Percentiles rank a stretch among this genome's conserved stretches.
These are phyloP conservation scores for Lerista edwardsae DNA, from an alignment of 2,797 vertebrate genomes.

Conservation along the genomic window DNA sequence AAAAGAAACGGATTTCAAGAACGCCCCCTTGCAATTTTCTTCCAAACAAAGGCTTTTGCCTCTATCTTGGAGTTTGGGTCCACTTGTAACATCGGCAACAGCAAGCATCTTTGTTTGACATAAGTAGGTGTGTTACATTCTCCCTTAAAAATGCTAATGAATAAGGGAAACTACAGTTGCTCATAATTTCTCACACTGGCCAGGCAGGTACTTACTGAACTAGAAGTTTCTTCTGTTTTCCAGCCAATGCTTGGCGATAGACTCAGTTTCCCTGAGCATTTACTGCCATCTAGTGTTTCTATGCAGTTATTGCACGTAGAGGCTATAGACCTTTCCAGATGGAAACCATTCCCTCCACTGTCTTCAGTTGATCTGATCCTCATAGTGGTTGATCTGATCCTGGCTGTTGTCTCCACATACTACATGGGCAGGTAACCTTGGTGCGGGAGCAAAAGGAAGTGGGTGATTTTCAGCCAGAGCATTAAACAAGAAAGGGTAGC, in stretches of 20 bases:
- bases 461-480: not conserved
- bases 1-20: constrained; percentile 55
- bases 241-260: constrained; percentile 46
- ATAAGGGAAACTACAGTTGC: constrained; percentile 72
- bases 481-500: not conserved
- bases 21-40: constrained; percentile 56
- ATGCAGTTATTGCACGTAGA: not conserved
- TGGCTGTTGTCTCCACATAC: not conserved
- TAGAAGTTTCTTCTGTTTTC: constrained; percentile 65
- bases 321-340: no score
- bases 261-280: constrained; percentile 45
- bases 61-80: constrained; percentile 50
- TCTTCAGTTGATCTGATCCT: no score
- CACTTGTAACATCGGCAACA: constrained; percentile 69
- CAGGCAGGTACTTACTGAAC: constrained; percentile 70
- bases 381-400: not conserved
- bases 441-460: not conserved
- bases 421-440: not conserved
- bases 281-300: constrained; percentile 72
- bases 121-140: constrained; percentile 75
- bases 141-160: constrained; percentile 69
- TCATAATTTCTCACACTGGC: constrained; percentile 40
- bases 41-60: constrained; percentile 66
- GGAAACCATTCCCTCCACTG: no score
- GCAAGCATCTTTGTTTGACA: constrained; percentile 71